Percentiles rank a stretch among this genome's conserved stretches.
phyloP scores from a whole-genome alignment of 2,888 invertebrate species.

The Nemurella pictetii region DNA sequence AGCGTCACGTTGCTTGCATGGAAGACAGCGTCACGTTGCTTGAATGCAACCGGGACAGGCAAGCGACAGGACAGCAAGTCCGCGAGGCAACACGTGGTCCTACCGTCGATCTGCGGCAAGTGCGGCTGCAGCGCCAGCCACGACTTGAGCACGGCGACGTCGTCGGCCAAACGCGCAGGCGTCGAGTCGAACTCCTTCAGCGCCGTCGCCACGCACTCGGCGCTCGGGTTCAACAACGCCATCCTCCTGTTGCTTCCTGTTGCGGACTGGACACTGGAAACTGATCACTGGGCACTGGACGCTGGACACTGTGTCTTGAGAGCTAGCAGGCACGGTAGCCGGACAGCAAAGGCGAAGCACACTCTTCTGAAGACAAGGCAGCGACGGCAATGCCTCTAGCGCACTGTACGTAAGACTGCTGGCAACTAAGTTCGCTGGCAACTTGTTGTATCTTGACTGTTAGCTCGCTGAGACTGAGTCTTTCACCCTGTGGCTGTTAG shows the following conservation, averaged over 20 bases:
- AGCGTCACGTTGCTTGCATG: too few species aligned
- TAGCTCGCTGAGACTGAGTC: too few species aligned
- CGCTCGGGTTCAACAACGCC: not conserved
- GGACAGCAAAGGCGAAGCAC: too few species aligned
- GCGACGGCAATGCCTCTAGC: too few species aligned
- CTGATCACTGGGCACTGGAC: not conserved
- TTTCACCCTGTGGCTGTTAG: too few species aligned
- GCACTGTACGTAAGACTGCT: too few species aligned
- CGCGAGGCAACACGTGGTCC: not conserved
- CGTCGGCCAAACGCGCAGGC: not conserved
- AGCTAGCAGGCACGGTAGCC: not conserved
- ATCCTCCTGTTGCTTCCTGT: not conserved
- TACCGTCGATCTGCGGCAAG: constrained; percentile 47
- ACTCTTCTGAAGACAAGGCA: too few species aligned
- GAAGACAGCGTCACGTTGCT: too few species aligned
- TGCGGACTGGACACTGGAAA: not conserved
- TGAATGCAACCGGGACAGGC: too few species aligned
- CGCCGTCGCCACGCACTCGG: not conserved
- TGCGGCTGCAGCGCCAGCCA: constrained; percentile 40
- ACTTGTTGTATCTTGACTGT: too few species aligned
- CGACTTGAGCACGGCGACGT: constrained; percentile 42
- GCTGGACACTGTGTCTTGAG: not conserved
- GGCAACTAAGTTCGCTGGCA: too few species aligned
- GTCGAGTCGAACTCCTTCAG: not conserved
- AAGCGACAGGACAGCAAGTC: not conserved